These are phyloP conservation scores for Papilio gigon DNA, from an alignment of 2,888 invertebrate species.

Conservation along the genomic window DNA sequence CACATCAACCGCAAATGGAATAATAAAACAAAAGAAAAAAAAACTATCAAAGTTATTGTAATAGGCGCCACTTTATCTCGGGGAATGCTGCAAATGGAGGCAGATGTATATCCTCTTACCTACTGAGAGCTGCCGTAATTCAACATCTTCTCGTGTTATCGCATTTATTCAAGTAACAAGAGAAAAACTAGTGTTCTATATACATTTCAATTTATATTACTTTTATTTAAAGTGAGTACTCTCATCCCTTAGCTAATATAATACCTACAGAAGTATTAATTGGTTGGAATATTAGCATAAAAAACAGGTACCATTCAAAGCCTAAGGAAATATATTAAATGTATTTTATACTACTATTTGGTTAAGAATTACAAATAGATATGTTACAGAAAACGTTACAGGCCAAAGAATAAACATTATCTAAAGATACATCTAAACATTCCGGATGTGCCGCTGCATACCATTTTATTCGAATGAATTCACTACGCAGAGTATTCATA, in stretches of 20 bases:
- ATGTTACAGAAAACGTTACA: background rate
- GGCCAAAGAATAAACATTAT: constrained; percentile 12
- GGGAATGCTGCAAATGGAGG: constrained; percentile 33
- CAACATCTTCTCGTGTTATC: constrained; percentile 21
- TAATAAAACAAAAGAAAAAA: constrained; percentile 29
- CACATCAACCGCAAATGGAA: constrained; percentile 33
- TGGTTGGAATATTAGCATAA: no score
- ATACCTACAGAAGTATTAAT: no score
- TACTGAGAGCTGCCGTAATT: constrained; percentile 27
- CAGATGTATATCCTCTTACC: constrained; percentile 37
- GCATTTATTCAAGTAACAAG: constrained; percentile 7
- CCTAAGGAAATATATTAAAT: background rate
- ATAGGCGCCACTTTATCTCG: constrained; percentile 22
- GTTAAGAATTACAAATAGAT: background rate
- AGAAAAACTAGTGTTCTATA: background rate
- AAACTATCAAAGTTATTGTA: constrained; percentile 36
- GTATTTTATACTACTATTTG: background rate
- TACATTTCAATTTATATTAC: background rate
- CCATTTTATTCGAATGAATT: constrained; percentile 17
- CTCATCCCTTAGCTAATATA: no score
- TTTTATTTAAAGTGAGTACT: background rate
- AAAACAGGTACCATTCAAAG: no score
- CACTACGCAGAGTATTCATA: constrained; percentile 9
- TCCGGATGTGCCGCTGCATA: background rate
- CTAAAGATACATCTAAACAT: constrained; percentile 18